phyloP scores from a whole-genome alignment of 2,888 invertebrate genomes.

The Nephrotoma guestfalica region DNA sequence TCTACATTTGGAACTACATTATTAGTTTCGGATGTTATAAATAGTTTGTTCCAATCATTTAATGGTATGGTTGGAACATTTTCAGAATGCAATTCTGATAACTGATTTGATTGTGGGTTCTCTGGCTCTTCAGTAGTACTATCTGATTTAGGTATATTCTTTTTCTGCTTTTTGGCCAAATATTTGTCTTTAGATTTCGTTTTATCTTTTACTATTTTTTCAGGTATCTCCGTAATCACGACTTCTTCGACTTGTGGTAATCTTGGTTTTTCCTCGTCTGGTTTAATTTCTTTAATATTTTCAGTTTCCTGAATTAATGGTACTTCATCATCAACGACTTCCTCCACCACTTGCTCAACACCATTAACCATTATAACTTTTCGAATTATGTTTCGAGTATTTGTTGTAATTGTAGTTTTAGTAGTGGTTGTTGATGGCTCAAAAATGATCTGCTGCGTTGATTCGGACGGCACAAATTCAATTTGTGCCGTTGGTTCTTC shows the following conservation, averaged over 20 bases:
- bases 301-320: too few relatives aligned
- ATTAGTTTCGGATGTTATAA: neutral
- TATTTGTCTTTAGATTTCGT: neutral
- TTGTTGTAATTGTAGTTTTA: slow-evolving; percentile 41
- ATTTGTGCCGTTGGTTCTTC: too few relatives aligned
- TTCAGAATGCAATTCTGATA: neutral
- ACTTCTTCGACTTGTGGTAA: neutral
- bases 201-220: neutral
- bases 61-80: neutral
- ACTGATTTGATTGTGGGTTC: neutral
- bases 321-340: slow-evolving; percentile 49
- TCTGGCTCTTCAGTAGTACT: neutral
- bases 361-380: slow-evolving; percentile 67
- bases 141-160: neutral
- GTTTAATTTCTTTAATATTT: too few relatives aligned
- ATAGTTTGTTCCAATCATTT: neutral
- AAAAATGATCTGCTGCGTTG: neutral
- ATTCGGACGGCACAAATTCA: too few relatives aligned
- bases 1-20: neutral
- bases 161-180: neutral
- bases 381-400: slow-evolving; percentile 58
- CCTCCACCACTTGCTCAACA: slow-evolving; percentile 69
- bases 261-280: too few relatives aligned
- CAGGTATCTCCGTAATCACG: neutral
- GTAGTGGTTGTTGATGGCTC: neutral